These are phyloP conservation scores for Papilio elwesi DNA, from an alignment of 2,888 invertebrate genomes.

Conservation along the genomic window DNA sequence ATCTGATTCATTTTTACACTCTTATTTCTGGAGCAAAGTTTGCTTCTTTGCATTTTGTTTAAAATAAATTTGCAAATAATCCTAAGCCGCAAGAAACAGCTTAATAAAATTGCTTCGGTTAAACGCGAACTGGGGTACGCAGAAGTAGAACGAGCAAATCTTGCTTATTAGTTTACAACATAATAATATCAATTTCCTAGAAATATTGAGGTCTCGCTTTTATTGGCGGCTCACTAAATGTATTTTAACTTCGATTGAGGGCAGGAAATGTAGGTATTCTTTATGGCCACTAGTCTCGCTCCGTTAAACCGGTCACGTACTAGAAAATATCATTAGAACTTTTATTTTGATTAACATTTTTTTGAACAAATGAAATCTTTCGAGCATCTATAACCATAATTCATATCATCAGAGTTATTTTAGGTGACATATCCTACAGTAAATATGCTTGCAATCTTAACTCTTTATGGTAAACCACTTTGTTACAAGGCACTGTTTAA, in stretches of 20 bases:
- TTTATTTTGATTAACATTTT: background rate
- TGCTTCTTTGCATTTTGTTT: no score
- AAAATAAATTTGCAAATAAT: background rate
- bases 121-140: slow-evolving; percentile 6
- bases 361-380: background rate
- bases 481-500: no score
- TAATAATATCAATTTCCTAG: slow-evolving; percentile 44
- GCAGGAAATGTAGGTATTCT: slow-evolving; percentile 41
- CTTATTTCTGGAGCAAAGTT: no score
- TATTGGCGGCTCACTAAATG: background rate
- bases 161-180: slow-evolving; percentile 17
- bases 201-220: slow-evolving; percentile 26
- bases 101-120: background rate
- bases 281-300: slow-evolving; percentile 36
- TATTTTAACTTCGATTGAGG: slow-evolving; percentile 14
- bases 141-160: background rate
- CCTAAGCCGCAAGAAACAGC: slow-evolving; percentile 9
- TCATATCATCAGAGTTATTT: no score
- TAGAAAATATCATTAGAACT: slow-evolving; percentile 13
- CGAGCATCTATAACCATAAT: no score
- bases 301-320: slow-evolving; percentile 16
- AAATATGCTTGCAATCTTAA: no score
- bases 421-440: no score
- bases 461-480: no score
- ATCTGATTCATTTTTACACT: no score